Evolutionary conservation across 2,888 invertebrate genomes (phyloP), one percentile per base, ranked within the genome.

Genomic region (Temnothorax unifasciatus): DNA sequence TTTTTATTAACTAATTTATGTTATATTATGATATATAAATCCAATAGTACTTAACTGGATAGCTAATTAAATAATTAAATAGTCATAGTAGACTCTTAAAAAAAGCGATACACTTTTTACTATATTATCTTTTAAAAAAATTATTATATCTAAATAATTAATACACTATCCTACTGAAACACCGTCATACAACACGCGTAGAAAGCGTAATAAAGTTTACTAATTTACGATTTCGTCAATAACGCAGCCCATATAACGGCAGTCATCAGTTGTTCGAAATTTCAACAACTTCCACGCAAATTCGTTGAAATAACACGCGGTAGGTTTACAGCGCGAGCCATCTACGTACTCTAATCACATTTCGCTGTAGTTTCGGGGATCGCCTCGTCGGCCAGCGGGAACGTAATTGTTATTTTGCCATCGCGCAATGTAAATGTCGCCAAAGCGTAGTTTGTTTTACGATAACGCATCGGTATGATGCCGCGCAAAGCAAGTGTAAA

Each of bases 281-380:
- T 83, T 83, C 83, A 69, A 82, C 69, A 69, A 82, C 69, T 82
- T 83, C 63, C 83, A 69, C 63, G 82, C 82, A 82, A 83, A 69
- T 83, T 83, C 61, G 82, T 64, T 83, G 83, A 82, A 82, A 81
- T 83, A 82, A 83, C 68, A 83, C 69, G 61, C 69, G 82, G 79
- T 81, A 81, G 79, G 79, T 81, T 81, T 81, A 71, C 79, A 81
- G 47, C 79, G 47, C 79, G 79, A 71, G 44, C 79, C 79, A 69
- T 79, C 79, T 64, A 81, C 79, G 79, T 81, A 82, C 82, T 71
- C 82, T 81, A 83, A 83, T 82, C 83, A 71, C 83, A 83, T 83
- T 83, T 83, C 82, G 82, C 82, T 69, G 82, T 83, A 83, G 83
- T 83, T 83, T 83, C 82, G 83, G 82, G 82, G 68, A 82, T 82